Conservation (phyloP, 2,113 vertebrate species). For the Hippocampus guttulatus region DNA sequence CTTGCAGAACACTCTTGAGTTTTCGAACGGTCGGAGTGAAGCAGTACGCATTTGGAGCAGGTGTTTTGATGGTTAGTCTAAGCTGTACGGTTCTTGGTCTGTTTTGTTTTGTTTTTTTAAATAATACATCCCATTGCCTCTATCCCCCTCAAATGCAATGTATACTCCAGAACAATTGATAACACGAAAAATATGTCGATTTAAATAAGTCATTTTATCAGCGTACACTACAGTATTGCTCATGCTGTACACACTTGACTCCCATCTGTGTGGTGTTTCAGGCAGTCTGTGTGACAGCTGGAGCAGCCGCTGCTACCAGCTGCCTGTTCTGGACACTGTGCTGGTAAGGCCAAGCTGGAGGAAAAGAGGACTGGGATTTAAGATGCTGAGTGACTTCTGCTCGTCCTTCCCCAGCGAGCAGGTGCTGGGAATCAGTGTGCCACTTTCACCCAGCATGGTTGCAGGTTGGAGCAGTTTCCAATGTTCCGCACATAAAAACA, state of each 20-base stretch:
- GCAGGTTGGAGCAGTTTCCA: constrained; percentile 70
- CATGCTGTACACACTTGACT: not conserved
- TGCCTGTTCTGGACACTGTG: constrained; percentile 85
- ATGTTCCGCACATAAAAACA: not conserved
- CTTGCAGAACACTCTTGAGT: no score
- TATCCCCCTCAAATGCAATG: no score
- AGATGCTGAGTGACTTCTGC: constrained; percentile 87
- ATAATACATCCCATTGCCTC: no score
- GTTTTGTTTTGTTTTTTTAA: no score
- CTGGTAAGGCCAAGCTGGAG: constrained; percentile 76
- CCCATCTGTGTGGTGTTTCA: constrained; percentile 41
- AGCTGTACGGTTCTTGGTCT: no score
- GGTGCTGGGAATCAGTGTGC: constrained; percentile 84
- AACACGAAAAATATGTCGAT: no score
- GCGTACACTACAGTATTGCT: not conserved
- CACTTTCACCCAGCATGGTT: constrained; percentile 82
- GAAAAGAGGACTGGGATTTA: constrained; percentile 77
- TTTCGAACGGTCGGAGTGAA: no score
- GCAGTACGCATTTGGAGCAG: no score
- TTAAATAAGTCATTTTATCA: no score
- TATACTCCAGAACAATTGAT: no score
- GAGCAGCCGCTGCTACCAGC: constrained; percentile 74
- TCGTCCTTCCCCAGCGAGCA: constrained; percentile 71
- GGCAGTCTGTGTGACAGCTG: constrained; percentile 76
- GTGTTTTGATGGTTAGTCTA: no score